Base-by-base conservation (phyloP, 2,888 invertebrate genomes). In the Ectropis crepuscularia region DNA sequence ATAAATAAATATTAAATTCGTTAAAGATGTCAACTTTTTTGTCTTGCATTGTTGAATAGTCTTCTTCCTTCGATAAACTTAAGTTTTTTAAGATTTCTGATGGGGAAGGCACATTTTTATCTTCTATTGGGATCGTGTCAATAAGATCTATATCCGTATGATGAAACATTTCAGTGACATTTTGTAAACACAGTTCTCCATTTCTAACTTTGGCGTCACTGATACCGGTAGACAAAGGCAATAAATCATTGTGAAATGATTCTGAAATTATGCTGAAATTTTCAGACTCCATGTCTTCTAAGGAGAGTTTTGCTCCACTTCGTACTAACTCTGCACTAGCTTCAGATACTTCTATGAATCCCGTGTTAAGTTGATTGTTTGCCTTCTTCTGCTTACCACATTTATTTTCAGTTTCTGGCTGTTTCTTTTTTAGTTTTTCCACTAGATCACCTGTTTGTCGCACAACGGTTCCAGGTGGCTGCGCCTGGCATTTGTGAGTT, bases 401-500 rank as follows among this genome's bases (percentile, higher is more conserved):
- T 7, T 61, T 46, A 43, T 28, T 54, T 9, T 74, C 72, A 10
- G 76, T 68, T 68, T 79, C 76, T 54, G 64, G 72, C 53, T 89
- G 81, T 77, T 90, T 90, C 72, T 87, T 87, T 74, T 90, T 91
- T 6, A 94, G 79, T 77, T 93, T 93, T 78, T 93, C 92, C 11
- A 94, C 84, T 5, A 94, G 83, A 67, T 92, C 90, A 12, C 90
- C 89, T 46, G 86, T 81, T 80, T 91, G 92, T 37, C 94, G 83
- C 2, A 94, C 82, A 1, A 94, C 94, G 11, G 90, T 92, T 11
- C 94, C 95, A 41, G 94, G 94, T 58, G 95, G 94, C 77, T 95
- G 95, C 5, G 91, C 91, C 64, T 94, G 93, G 78, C 97, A 97
- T 87, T 97, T 97, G 78, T 97, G 97, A 5, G 96, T 97, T 77